Evolutionary conservation across 37 sponge, comb jelly and placozoan species (phyloP).

Genomic region (Aplysina aerophoba): DNA sequence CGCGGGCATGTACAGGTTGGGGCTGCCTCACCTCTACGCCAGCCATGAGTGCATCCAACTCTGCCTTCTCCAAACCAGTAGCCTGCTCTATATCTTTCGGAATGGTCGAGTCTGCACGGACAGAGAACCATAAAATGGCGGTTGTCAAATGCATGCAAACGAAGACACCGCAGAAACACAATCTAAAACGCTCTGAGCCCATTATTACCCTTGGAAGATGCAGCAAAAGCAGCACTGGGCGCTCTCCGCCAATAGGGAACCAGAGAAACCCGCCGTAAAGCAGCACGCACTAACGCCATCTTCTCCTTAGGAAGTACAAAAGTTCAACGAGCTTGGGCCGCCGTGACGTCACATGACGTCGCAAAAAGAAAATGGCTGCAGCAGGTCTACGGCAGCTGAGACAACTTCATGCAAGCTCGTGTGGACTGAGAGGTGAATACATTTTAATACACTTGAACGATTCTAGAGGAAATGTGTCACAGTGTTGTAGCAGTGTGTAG

Average conservation of each 20-base stretch:
- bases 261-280: constrained; percentile 19
- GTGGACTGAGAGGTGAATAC: too few relatives aligned
- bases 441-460: too few relatives aligned
- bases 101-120: constrained; percentile 13
- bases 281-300: constrained; percentile 31
- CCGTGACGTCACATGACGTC: not conserved
- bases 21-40: constrained; percentile 66
- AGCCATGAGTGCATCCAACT: constrained; percentile 80
- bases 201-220: not conserved
- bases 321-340: not conserved
- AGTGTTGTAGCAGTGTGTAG: too few relatives aligned
- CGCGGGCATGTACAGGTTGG: not conserved
- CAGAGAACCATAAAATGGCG: not conserved
- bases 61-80: constrained; percentile 89
- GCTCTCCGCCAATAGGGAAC: constrained; percentile 1
- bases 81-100: constrained; percentile 71
- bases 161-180: not conserved
- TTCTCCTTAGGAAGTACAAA: not conserved
- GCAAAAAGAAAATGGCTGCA: constrained; percentile 25
- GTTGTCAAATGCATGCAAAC: not conserved
- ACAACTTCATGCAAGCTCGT: not conserved
- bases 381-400: not conserved
- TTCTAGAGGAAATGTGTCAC: too few relatives aligned
- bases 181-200: not conserved
- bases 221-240: constrained; percentile 8